Base-by-base conservation (phyloP, 2,113 vertebrate genomes). In the Nibea coibor region DNA sequence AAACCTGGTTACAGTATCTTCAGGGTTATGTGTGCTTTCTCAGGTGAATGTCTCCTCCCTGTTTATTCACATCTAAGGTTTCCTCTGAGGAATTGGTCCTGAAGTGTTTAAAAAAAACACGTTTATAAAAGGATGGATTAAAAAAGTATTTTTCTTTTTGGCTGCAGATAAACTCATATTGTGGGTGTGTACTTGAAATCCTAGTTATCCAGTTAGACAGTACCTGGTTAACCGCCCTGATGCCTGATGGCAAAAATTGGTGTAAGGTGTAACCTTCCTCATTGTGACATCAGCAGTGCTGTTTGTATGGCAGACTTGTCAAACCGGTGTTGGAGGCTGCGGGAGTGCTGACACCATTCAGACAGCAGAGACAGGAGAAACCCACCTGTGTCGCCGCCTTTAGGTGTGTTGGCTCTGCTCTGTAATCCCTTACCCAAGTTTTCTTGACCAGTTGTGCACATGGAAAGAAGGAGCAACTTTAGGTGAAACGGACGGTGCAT, bases 251-350 rank as follows among this genome's bases (percentile, higher is more conserved):
- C 31, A 22, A 10, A 4, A n/a, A 48, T 53, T 58, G 11, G n/a
- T 35, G 62, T 39, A 31, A 81, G 66, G 67, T 89, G 85, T 84
- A 81, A 71, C 70, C 65, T 68, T 14, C 20, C 54, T 16, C 76
- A 67, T 31, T 62, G 74, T 91, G 89, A 93, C 92, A 89, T 92
- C 92, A 93, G 82, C 75, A 77, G 54, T 2, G 47, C 35, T 35
- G 59, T 59, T 81, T 57, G 59, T 51, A 69, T 77, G 66, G 54
- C 77, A 85, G 72, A 81, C 86, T 92, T 4, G 89, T 90, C 89
- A 92, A 90, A 93, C 89, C 89, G 84, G 90, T 91, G 90, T 74
- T 56, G 47, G 64, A 82, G 90, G 42, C 75, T 43, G 20, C 39
- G 75, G 51, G 76, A 75, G 80, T 11, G 61, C 24, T 64, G 69